These are phyloP conservation scores for Rhagoletis pomonella DNA, from an alignment of 1,140 invertebrate species.

Conservation along the genomic window DNA sequence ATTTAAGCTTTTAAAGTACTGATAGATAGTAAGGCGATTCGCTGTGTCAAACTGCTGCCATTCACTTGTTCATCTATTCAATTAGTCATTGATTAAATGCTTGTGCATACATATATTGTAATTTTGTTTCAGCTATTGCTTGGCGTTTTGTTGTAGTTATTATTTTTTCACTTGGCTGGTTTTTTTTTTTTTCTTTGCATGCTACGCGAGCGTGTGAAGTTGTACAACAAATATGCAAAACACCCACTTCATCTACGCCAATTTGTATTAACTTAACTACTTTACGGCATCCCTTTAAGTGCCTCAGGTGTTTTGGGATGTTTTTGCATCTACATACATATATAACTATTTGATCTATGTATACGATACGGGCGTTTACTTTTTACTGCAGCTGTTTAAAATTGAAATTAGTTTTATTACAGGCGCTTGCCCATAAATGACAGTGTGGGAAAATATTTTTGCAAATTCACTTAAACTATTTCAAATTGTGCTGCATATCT, in stretches of 20 bases:
- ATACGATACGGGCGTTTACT: neutral
- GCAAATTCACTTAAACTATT: neutral
- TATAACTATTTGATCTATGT: neutral
- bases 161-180: neutral
- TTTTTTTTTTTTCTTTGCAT: neutral
- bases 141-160: neutral
- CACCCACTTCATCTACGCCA: neutral
- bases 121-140: no score
- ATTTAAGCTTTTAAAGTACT: neutral
- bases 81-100: slow-evolving; percentile 36
- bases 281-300: slow-evolving; percentile 21
- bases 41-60: neutral
- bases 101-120: neutral
- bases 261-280: slow-evolving; percentile 22
- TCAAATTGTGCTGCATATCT: neutral
- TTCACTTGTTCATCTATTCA: neutral
- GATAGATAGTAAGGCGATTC: neutral
- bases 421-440: neutral
- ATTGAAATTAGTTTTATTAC: neutral
- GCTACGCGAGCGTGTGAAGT: neutral
- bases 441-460: slow-evolving; percentile 1
- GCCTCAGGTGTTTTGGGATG: slow-evolving; percentile 21
- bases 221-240: slow-evolving; percentile 24
- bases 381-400: neutral
- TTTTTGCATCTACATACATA: neutral